Percentiles rank a stretch among this genome's conserved stretches.
These are phyloP conservation scores for Drosophila varians DNA, from an alignment of 1,140 invertebrate genomes.

Conservation along the genomic window DNA sequence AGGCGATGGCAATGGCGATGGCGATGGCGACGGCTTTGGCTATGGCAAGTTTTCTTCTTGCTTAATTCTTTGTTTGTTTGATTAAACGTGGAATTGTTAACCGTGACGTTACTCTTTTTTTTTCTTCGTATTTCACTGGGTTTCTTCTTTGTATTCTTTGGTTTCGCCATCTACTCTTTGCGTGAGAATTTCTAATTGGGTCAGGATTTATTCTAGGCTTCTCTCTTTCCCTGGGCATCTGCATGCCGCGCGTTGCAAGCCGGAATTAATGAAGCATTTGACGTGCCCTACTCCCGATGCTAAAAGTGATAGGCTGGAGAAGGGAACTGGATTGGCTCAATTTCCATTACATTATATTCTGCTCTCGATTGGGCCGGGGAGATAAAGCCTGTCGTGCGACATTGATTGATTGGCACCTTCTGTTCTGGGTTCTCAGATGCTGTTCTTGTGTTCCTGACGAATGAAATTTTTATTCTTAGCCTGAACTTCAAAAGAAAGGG, in stretches of 20 bases:
- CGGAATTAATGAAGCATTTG: conserved; percentile 65
- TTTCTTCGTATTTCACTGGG: conserved; percentile 9
- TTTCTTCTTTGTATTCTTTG: conserved; percentile 4
- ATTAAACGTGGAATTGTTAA: conserved; percentile 76
- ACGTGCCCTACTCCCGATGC: conserved; percentile 66
- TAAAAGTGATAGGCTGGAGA: conserved; percentile 52
- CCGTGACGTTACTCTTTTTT: conserved; percentile 67
- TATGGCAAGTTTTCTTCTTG: conserved; percentile 47
- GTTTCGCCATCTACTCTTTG: conserved; percentile 53
- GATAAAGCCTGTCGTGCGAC: conserved; percentile 31
- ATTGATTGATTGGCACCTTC: conserved; percentile 33
- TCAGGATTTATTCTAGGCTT: conserved; percentile 49
- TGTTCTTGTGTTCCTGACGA: not conserved
- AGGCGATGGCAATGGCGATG: no score
- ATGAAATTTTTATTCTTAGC: no score
- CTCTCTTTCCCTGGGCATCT: not conserved
- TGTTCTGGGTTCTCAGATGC: not conserved
- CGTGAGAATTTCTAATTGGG: conserved; percentile 77
- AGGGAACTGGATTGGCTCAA: conserved; percentile 23
- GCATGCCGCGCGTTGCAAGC: conserved; percentile 32
- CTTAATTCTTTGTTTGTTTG: conserved; percentile 61
- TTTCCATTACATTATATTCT: conserved; percentile 6
- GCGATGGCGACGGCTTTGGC: no score
- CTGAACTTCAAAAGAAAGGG: conserved; percentile 1
- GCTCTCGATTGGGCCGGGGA: conserved; percentile 16